phyloP scores from a whole-genome alignment of 2,797 vertebrate genomes.

The Oreortyx pictus region DNA sequence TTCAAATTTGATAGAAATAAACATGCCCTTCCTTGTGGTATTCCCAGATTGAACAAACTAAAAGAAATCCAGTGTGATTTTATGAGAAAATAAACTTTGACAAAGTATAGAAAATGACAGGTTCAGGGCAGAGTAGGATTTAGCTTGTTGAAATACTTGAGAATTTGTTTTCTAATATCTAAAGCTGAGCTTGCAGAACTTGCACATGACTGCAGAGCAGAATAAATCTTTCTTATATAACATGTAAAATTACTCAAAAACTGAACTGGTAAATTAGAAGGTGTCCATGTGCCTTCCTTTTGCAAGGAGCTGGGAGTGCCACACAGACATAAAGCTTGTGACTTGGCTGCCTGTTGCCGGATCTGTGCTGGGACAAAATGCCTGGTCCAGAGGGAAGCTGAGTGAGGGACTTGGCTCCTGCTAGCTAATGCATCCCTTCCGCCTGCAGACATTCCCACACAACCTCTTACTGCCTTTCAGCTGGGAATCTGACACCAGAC shows the following conservation, averaged over 20 bases:
- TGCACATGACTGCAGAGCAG: neutral
- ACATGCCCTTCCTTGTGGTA: neutral
- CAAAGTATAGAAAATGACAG: neutral
- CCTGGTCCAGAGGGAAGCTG: neutral
- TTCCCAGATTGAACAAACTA: neutral
- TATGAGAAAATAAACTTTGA: slow-evolving; percentile 20
- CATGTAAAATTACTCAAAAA: neutral
- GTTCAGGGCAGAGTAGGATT: neutral
- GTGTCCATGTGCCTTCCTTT: neutral
- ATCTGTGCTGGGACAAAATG: neutral
- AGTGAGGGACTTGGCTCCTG: neutral
- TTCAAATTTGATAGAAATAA: neutral
- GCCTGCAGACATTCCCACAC: neutral
- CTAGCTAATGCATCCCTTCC: neutral
- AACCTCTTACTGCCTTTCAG: neutral
- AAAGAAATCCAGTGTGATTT: neutral
- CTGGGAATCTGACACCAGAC: neutral
- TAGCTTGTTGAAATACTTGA: neutral
- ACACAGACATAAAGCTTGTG: neutral
- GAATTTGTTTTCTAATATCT: neutral
- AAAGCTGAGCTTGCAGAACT: neutral
- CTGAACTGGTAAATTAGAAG: neutral
- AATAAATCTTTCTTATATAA: neutral
- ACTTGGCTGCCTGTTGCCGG: neutral
- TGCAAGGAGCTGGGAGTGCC: neutral